These are phyloP conservation scores for Orgyia antiqua DNA, from an alignment of 2,888 invertebrate species.

Conservation along the genomic window DNA sequence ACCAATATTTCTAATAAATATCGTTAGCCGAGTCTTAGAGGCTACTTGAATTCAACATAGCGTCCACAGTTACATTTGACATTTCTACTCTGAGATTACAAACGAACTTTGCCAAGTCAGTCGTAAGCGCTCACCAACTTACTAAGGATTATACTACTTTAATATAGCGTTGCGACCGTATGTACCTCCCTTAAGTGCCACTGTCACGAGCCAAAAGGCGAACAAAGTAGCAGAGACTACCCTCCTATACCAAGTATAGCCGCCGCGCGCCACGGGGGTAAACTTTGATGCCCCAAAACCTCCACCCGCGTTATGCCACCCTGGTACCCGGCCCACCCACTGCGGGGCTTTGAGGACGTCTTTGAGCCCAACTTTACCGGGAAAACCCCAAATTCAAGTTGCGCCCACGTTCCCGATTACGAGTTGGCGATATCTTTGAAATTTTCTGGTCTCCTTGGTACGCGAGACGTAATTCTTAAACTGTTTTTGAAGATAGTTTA, in stretches of 20 bases:
- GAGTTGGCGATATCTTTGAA: slow-evolving; percentile 70
- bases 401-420: slow-evolving; percentile 65
- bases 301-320: slow-evolving; percentile 50
- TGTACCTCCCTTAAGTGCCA: slow-evolving; percentile 74
- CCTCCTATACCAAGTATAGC: slow-evolving; percentile 57
- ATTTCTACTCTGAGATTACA: slow-evolving; percentile 24
- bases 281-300: slow-evolving; percentile 71
- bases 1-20: too few relatives aligned
- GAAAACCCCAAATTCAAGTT: slow-evolving; percentile 74
- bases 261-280: slow-evolving; percentile 62
- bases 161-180: slow-evolving; percentile 54
- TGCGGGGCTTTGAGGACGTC: slow-evolving; percentile 73
- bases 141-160: slow-evolving; percentile 49
- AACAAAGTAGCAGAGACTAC: slow-evolving; percentile 63
- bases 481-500: slow-evolving; percentile 11
- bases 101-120: slow-evolving; percentile 27
- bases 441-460: slow-evolving; percentile 65
- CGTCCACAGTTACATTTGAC: slow-evolving; percentile 13
- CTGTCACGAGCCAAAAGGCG: slow-evolving; percentile 75
- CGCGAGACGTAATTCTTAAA: slow-evolving; percentile 13
- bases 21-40: too few relatives aligned
- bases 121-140: slow-evolving; percentile 33
- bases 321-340: slow-evolving; percentile 63
- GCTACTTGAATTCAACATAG: too few relatives aligned
- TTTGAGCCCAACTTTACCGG: slow-evolving; percentile 71